These are phyloP conservation scores for Odontothrips loti DNA, from an alignment of 2,888 invertebrate species.

Conservation along the genomic window DNA sequence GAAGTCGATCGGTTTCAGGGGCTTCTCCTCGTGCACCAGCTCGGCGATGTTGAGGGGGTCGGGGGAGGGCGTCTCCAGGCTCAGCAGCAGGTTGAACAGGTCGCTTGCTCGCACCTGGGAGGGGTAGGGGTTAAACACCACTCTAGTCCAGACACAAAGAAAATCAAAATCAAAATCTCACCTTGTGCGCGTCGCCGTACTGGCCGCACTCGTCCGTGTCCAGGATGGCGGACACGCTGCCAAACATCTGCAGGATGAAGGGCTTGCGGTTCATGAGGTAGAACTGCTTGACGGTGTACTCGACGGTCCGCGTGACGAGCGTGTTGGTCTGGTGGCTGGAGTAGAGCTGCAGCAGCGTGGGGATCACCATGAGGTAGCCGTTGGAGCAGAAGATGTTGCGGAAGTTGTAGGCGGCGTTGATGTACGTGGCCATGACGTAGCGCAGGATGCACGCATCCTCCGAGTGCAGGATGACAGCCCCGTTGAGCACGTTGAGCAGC, in stretches of 20 bases:
- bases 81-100: conserved; percentile 83
- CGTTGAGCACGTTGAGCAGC: conserved; percentile 95
- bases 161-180: too few species aligned
- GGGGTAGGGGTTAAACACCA: background rate
- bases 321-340: conserved; percentile 97
- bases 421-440: conserved; percentile 94
- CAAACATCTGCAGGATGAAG: conserved; percentile 98
- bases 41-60: conserved; percentile 92
- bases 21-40: conserved; percentile 84
- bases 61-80: conserved; percentile 89
- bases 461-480: conserved; percentile 91
- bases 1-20: conserved; percentile 92
- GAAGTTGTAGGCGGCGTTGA: conserved; percentile 96
- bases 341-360: conserved; percentile 92
- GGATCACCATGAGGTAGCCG: conserved; percentile 97
- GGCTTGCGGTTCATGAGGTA: conserved; percentile 97
- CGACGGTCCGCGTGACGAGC: conserved; percentile 89
- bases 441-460: conserved; percentile 94
- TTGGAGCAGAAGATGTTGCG: conserved; percentile 98
- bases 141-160: too few species aligned
- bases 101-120: conserved; percentile 81
- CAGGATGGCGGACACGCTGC: conserved; percentile 92
- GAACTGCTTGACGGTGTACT: conserved; percentile 97
- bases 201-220: conserved; percentile 85
- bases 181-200: conserved; percentile 89